Conservation (phyloP, 2,113 vertebrate species). For the Varanus komodoensis region DNA sequence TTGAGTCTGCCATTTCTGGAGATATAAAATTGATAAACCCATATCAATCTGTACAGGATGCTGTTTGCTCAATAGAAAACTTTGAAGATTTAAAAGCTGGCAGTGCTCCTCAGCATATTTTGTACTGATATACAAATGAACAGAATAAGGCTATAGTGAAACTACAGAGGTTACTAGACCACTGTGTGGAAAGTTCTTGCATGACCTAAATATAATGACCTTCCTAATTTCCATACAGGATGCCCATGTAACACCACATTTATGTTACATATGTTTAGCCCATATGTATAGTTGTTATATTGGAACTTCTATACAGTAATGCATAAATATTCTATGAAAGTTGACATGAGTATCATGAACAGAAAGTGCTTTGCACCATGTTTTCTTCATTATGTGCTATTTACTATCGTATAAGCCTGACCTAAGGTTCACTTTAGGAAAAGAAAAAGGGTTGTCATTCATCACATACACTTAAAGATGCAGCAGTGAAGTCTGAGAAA, state of each 20-base stretch:
- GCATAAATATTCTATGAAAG: not conserved
- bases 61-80: not conserved
- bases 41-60: not conserved
- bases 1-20: not conserved
- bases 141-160: not conserved
- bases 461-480: not conserved
- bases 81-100: not conserved
- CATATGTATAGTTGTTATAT: not conserved
- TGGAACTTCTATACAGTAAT: not conserved
- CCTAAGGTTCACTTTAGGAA: too few relatives aligned
- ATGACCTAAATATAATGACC: not conserved
- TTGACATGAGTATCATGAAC: not conserved
- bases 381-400: not conserved
- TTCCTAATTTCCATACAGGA: not conserved
- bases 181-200: not conserved
- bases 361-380: not conserved
- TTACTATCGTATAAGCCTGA: not conserved
- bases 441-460: not conserved
- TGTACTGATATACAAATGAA: rapidly evolving
- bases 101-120: not conserved
- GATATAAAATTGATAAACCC: not conserved
- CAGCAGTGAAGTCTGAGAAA: not conserved
- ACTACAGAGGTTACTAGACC: not conserved
- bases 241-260: not conserved
- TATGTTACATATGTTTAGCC: not conserved